Conservation (phyloP, 1,140 invertebrate genomes). For the Scylla paramamosain region DNA sequence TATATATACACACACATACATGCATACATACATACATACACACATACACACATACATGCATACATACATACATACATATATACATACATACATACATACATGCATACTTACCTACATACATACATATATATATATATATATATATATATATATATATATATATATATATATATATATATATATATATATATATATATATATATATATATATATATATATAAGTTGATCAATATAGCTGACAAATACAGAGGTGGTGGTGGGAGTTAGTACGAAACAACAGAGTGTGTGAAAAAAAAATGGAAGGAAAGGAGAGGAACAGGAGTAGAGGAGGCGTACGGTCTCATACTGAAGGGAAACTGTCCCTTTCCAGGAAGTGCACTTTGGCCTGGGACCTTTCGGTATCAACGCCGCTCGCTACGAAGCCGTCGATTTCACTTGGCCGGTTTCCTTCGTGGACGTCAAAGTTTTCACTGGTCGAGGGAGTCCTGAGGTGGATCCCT, state of each 20-base stretch:
- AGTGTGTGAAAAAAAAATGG: no score
- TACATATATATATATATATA: background rate
- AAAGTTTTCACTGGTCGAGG: background rate
- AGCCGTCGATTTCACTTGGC: background rate
- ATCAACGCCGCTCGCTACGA: background rate
- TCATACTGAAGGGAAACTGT: no score
- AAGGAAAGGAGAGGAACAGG: no score
- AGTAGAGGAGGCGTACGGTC: no score
- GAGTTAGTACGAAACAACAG: no score
- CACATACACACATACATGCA: conserved; percentile 42
- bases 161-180: no score
- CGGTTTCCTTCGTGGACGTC: background rate
- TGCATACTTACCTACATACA: background rate
- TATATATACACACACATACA: no score
- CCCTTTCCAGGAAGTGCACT: background rate
- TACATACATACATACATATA: conserved; percentile 15
- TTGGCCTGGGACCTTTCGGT: background rate
- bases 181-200: background rate
- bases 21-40: background rate
- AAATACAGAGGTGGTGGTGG: no score
- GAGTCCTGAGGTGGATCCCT: conserved; percentile 5
- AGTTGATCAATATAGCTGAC: no score
- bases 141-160: no score
- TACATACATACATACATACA: conserved; percentile 44
- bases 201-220: conserved; percentile 14